A percentile compares a stretch with the other conserved stretches of the same genome.
Evolutionary conservation across 2,888 invertebrate genomes (phyloP).

Genomic region (Busseola fusca): DNA sequence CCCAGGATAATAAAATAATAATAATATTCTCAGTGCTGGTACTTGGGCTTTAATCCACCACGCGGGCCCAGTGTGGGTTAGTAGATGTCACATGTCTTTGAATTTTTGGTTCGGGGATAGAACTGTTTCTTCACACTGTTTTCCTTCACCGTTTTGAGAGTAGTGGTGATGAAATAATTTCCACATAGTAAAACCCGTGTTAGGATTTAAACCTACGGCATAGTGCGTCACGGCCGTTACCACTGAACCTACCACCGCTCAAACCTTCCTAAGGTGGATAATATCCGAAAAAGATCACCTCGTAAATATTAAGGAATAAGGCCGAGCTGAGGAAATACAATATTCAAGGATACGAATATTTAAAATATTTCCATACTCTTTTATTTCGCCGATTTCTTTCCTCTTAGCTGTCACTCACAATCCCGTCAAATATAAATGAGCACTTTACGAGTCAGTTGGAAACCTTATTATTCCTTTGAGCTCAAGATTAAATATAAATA

Average conservation of each 20-base stretch:
- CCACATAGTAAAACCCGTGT: background rate
- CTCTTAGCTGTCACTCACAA: slow-evolving; percentile 35
- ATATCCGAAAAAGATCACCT: background rate
- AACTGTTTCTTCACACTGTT: background rate
- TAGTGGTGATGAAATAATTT: background rate
- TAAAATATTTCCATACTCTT: slow-evolving; percentile 32
- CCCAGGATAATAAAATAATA: background rate
- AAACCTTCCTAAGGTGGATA: background rate
- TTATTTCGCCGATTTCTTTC: slow-evolving; percentile 19
- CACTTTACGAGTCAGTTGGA: slow-evolving; percentile 44
- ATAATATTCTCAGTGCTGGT: background rate
- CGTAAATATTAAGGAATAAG: background rate
- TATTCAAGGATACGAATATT: slow-evolving; percentile 15
- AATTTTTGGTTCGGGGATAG: background rate
- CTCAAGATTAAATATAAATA: slow-evolving; percentile 44
- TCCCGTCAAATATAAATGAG: slow-evolving; percentile 42
- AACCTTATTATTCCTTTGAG: slow-evolving; percentile 41
- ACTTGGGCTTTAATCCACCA: no score
- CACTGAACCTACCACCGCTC: background rate
- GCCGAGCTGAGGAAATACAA: slow-evolving; percentile 12
- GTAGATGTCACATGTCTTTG: background rate
- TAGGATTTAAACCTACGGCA: background rate
- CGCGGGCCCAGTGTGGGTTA: background rate
- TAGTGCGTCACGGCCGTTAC: background rate
- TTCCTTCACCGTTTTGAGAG: background rate